phyloP scores from a whole-genome alignment of 2,113 vertebrate species.

The Sebastes schlegelii region DNA sequence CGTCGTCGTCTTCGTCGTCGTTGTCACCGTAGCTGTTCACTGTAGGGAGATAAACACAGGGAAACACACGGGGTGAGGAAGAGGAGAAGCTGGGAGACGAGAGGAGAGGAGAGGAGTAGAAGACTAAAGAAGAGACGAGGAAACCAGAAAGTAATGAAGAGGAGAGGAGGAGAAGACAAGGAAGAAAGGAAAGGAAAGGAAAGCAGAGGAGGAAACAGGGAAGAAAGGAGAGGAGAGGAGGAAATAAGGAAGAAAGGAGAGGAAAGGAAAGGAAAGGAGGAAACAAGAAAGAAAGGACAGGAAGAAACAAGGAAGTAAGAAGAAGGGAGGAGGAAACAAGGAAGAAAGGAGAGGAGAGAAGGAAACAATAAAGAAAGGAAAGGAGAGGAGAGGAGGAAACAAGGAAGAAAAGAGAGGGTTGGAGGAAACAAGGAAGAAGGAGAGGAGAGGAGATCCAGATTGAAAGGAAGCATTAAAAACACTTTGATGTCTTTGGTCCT shows the following conservation, averaged over 20 bases:
- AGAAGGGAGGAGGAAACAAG: not conserved
- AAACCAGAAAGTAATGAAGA: not conserved
- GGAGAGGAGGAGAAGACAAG: not conserved
- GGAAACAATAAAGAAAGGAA: not conserved
- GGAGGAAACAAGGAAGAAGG: not conserved
- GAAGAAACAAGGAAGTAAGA: not conserved
- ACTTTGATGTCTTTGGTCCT: too few species aligned
- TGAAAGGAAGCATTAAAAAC: too few species aligned
- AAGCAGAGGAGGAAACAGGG: not conserved
- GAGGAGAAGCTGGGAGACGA: conserved; percentile 32
- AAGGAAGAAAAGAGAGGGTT: too few species aligned
- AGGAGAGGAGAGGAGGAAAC: not conserved
- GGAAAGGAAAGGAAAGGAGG: not conserved
- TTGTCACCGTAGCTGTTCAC: conserved; percentile 84
- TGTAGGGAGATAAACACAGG: conserved; percentile 54
- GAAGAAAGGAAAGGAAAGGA: not conserved
- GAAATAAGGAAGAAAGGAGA: not conserved
- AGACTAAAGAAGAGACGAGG: not conserved
- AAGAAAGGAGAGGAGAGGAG: conserved; percentile 29
- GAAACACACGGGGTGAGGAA: conserved; percentile 35
- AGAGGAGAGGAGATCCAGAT: not conserved
- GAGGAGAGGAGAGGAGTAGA: not conserved
- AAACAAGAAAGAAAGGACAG: not conserved
- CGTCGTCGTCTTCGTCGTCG: conserved; percentile 77
- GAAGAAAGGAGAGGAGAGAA: too few species aligned